phyloP scores from a whole-genome alignment of 2,797 vertebrate species.

The Meda fulgida region DNA sequence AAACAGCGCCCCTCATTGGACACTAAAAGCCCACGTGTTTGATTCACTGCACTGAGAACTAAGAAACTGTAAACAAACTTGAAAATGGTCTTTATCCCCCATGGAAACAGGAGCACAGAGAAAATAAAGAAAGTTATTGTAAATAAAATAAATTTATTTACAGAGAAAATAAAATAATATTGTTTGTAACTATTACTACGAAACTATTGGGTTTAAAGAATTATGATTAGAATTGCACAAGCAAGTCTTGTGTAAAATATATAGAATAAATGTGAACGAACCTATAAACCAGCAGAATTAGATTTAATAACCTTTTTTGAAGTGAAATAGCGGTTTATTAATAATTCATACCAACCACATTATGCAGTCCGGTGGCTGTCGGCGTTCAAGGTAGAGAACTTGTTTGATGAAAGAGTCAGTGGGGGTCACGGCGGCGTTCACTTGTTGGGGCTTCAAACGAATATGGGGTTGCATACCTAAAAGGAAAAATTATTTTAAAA shows the following conservation, averaged over 20 bases:
- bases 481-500: background rate
- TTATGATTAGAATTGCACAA: conserved; percentile 5
- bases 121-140: too few relatives aligned
- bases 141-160: too few relatives aligned
- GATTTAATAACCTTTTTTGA: conserved; percentile 52
- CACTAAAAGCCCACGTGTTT: background rate
- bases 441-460: background rate
- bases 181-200: background rate
- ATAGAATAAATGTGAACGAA: conserved; percentile 6
- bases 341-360: conserved; percentile 69
- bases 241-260: background rate
- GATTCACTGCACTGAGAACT: background rate
- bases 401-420: conserved; percentile 53
- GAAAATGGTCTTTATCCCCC: background rate
- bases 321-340: conserved; percentile 60
- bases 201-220: conserved; percentile 14
- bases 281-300: conserved; percentile 43
- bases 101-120: conserved; percentile 1
- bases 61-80: conserved; percentile 7
- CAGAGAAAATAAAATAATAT: background rate
- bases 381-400: conserved; percentile 48
- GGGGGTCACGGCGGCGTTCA: background rate
- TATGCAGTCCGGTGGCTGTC: conserved; percentile 58
- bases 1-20: conserved; percentile 77
- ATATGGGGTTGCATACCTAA: background rate